These are phyloP conservation scores for Hesperia comma DNA, from an alignment of 2,888 invertebrate species.

Conservation along the genomic window DNA sequence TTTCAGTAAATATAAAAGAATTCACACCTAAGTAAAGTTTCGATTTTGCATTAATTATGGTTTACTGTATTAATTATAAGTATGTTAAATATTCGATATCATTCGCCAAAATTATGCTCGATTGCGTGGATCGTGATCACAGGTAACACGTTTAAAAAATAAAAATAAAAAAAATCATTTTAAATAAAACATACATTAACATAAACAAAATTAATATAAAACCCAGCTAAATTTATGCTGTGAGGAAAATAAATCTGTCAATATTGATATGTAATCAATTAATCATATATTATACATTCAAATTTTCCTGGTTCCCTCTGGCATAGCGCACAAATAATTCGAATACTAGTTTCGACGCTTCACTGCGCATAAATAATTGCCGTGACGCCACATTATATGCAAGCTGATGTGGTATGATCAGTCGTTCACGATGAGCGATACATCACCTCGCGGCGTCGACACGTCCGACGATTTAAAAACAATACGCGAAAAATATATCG, in stretches of 20 bases:
- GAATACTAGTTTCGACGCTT: constrained; percentile 49
- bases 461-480: constrained; percentile 8
- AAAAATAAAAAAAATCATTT: not conserved
- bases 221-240: no score
- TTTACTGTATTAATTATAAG: no score
- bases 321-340: constrained; percentile 41
- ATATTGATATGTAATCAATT: not conserved
- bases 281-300: no score
- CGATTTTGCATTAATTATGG: no score
- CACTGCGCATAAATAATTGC: constrained; percentile 51
- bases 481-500: constrained; percentile 3
- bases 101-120: no score
- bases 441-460: constrained; percentile 16
- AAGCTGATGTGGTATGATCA: constrained; percentile 19
- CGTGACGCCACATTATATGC: constrained; percentile 43
- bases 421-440: constrained; percentile 25
- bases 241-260: not conserved
- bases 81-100: no score
- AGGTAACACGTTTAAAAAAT: no score
- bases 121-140: no score
- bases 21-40: no score
- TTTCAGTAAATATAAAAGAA: no score
- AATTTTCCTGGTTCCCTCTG: constrained; percentile 21
- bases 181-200: no score
- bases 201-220: not conserved